Conservation (phyloP, 1,140 invertebrate genomes). For the Glossosoma conforme region DNA sequence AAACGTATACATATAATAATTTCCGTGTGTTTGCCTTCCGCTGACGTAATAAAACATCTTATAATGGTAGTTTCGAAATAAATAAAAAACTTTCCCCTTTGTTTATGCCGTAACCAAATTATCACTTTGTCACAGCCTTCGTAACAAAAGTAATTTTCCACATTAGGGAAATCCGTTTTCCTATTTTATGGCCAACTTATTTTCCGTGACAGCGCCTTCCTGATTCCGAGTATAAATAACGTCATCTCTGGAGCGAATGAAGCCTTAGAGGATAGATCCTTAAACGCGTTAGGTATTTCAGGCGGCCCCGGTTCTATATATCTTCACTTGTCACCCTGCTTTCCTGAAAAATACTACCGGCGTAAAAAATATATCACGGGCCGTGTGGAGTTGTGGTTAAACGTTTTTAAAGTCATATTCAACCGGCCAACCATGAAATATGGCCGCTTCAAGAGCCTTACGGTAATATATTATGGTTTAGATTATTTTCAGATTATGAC, state of each 20-base stretch:
- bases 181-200: slow-evolving; percentile 27
- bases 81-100: not conserved
- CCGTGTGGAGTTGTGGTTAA: no score
- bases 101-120: not conserved
- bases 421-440: no score
- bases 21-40: no score
- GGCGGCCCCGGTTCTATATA: not conserved
- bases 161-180: slow-evolving; percentile 29
- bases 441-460: no score
- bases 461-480: no score
- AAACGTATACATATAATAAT: no score
- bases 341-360: no score
- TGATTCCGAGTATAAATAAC: slow-evolving; percentile 28
- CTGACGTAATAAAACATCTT: no score
- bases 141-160: slow-evolving; percentile 27
- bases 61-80: not conserved
- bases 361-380: no score
- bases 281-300: not conserved
- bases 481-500: no score
- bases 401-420: no score
- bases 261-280: slow-evolving; percentile 7
- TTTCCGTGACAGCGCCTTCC: slow-evolving; percentile 25
- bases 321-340: not conserved
- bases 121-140: slow-evolving; percentile 18
- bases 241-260: slow-evolving; percentile 18